Conservation (phyloP, 2,888 invertebrate genomes). For the Parnassius apollo region DNA sequence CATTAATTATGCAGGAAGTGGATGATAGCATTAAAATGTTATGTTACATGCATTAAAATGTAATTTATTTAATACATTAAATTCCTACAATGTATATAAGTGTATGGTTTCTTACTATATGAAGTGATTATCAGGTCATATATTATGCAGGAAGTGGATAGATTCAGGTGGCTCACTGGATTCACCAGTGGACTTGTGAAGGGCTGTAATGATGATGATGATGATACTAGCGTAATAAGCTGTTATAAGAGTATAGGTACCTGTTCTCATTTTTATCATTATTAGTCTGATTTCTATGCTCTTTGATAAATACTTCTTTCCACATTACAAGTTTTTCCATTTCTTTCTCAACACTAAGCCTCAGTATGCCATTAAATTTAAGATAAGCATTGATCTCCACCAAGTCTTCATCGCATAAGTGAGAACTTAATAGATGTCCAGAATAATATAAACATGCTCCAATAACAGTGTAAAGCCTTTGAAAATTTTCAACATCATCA, state of each 20-base stretch:
- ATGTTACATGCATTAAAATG: not conserved
- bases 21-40: too few species aligned
- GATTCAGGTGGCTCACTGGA: too few species aligned
- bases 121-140: too few species aligned
- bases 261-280: constrained; percentile 59
- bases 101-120: too few species aligned
- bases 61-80: not conserved
- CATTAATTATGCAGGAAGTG: too few species aligned
- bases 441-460: constrained; percentile 84
- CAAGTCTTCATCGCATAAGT: constrained; percentile 87
- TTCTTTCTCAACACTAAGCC: constrained; percentile 83
- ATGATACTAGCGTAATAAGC: too few species aligned
- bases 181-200: too few species aligned
- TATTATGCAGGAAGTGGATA: too few species aligned
- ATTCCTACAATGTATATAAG: not conserved
- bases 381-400: constrained; percentile 88
- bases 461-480: constrained; percentile 85
- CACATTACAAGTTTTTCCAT: constrained; percentile 88
- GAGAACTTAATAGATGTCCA: constrained; percentile 88
- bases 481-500: constrained; percentile 88
- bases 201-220: too few species aligned
- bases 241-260: constrained; percentile 38
- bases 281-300: constrained; percentile 58
- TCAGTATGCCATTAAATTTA: constrained; percentile 87
- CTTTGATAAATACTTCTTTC: constrained; percentile 86